Evolutionary conservation across 92 coral and sea anemone species (phyloP).

Genomic region (Zoanthus solanderi): DNA sequence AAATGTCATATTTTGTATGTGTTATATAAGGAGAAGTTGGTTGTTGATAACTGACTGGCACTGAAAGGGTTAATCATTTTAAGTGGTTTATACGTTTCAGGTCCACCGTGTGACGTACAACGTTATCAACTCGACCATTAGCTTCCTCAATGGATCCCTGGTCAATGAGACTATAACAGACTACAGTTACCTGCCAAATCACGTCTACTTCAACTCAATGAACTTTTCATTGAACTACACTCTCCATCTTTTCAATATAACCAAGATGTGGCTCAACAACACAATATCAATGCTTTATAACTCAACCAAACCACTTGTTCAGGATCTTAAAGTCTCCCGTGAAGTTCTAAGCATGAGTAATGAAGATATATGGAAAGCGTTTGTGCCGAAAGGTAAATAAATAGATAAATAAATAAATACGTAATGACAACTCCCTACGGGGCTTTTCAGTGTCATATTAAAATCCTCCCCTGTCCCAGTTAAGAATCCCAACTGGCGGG

Average conservation of each 20-base stretch:
- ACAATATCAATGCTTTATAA: conserved; percentile 31
- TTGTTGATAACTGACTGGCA: no score
- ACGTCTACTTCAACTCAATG: conserved; percentile 44
- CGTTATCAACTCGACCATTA: conserved; percentile 59
- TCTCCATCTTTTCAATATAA: conserved; percentile 45
- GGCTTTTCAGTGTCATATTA: no score
- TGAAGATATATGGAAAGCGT: conserved; percentile 51
- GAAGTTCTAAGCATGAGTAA: conserved; percentile 13
- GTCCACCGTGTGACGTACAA: conserved; percentile 42
- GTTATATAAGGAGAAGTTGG: no score
- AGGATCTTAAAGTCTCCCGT: conserved; percentile 16
- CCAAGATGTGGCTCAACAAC: conserved; percentile 49
- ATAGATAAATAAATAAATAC: no score
- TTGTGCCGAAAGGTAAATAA: conserved; percentile 48
- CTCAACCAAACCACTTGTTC: conserved; percentile 46
- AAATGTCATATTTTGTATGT: no score
- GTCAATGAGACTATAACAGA: conserved; percentile 60
- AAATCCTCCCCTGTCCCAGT: no score
- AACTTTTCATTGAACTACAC: conserved; percentile 57
- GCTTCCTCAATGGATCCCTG: conserved; percentile 73
- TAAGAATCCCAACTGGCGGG: neutral
- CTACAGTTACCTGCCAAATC: conserved; percentile 41
- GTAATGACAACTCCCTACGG: no score
- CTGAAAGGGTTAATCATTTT: no score
- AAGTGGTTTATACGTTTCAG: neutral